These are phyloP conservation scores for Oreochromis niloticus DNA, from an alignment of 2,113 vertebrate species.

Conservation along the genomic window DNA sequence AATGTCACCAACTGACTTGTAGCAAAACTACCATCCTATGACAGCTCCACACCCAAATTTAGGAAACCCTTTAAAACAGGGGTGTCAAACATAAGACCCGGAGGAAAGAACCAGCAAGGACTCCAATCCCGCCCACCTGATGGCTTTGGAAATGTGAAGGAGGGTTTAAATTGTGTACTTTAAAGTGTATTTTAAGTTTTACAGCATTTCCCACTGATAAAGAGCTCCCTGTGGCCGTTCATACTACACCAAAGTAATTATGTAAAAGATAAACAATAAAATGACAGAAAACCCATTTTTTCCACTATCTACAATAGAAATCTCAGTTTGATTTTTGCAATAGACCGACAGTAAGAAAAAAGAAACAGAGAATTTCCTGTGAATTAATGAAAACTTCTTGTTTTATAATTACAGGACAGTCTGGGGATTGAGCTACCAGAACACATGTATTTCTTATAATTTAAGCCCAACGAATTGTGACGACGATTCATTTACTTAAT, in stretches of 20 bases:
- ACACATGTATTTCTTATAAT: no score
- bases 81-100: background rate
- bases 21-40: background rate
- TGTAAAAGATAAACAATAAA: background rate
- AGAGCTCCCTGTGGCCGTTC: accelerated
- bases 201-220: background rate
- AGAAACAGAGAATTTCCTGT: background rate
- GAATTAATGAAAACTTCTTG: background rate
- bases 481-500: background rate
- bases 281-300: background rate
- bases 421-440: background rate
- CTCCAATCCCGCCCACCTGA: background rate
- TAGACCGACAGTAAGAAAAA: background rate
- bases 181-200: background rate
- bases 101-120: background rate
- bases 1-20: background rate
- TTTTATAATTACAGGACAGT: background rate
- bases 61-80: background rate
- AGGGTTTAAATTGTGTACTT: background rate
- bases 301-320: background rate
- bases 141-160: background rate
- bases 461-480: background rate
- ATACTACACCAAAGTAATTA: background rate
- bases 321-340: background rate
- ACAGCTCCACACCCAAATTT: background rate